phyloP scores from a whole-genome alignment of 2,113 vertebrate species.

The Pelvicachromis taeniatus region DNA sequence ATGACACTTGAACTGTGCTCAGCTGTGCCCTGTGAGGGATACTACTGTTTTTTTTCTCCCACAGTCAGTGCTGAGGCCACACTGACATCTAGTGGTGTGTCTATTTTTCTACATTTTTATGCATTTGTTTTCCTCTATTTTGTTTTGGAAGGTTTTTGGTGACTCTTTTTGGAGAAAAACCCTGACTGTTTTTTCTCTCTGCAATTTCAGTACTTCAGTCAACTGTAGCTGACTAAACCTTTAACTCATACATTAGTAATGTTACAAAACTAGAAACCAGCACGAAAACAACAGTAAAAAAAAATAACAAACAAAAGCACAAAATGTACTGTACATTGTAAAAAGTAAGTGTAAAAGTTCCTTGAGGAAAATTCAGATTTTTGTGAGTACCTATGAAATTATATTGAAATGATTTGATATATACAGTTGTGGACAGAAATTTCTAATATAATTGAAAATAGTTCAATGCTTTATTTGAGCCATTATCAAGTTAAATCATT shows the following conservation, averaged over 20 bases:
- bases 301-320: background rate
- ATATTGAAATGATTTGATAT: background rate
- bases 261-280: background rate
- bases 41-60: background rate
- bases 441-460: background rate
- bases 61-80: background rate
- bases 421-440: background rate
- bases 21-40: background rate
- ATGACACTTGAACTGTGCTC: background rate
- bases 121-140: background rate
- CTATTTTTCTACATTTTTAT: background rate
- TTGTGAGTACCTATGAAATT: background rate
- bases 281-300: background rate
- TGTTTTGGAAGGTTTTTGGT: background rate
- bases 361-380: background rate
- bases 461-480: background rate
- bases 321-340: background rate
- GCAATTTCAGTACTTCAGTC: background rate
- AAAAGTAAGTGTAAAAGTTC: background rate
- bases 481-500: background rate
- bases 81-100: slow-evolving; percentile 29
- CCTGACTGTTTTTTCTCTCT: too few species aligned
- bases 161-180: too few species aligned
- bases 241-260: background rate
- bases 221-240: background rate